Evolutionary conservation across 2,113 vertebrate genomes (phyloP).

Genomic region (Lepus americanus): DNA sequence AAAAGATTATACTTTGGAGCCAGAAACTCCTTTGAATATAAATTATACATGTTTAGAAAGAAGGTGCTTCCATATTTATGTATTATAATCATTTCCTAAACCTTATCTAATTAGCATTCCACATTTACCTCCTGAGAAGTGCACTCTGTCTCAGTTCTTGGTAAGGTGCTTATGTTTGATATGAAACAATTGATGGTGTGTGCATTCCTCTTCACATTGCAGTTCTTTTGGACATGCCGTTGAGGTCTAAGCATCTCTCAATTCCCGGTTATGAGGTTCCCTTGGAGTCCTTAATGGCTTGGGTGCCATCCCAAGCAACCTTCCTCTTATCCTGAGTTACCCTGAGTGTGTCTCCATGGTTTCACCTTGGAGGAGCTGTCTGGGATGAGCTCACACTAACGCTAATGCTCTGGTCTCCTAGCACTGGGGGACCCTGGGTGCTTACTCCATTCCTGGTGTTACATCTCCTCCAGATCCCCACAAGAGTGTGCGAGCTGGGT

Average conservation of each 20-base stretch:
- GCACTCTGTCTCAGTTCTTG: neutral
- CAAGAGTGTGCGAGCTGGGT: neutral
- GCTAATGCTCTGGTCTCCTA: neutral
- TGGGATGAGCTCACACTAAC: neutral
- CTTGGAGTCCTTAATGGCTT: neutral
- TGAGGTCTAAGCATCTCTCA: neutral
- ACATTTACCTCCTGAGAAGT: neutral
- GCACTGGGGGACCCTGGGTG: neutral
- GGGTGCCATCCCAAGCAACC: neutral
- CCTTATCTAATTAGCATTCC: neutral
- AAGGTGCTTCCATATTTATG: neutral
- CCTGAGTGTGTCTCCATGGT: fast-evolving
- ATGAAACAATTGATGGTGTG: neutral
- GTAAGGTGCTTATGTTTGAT: neutral
- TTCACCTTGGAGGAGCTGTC: neutral
- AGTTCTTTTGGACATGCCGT: neutral
- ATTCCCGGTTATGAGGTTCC: neutral
- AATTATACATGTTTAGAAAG: neutral
- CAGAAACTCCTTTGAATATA: slow-evolving; percentile 11
- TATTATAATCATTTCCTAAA: neutral
- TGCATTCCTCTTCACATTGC: neutral
- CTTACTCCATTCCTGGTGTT: neutral
- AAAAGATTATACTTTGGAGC: neutral
- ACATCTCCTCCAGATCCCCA: neutral
- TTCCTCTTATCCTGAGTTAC: too few species aligned